Base-by-base conservation (phyloP, 2,888 invertebrate species). In the Lypha dubia region DNA sequence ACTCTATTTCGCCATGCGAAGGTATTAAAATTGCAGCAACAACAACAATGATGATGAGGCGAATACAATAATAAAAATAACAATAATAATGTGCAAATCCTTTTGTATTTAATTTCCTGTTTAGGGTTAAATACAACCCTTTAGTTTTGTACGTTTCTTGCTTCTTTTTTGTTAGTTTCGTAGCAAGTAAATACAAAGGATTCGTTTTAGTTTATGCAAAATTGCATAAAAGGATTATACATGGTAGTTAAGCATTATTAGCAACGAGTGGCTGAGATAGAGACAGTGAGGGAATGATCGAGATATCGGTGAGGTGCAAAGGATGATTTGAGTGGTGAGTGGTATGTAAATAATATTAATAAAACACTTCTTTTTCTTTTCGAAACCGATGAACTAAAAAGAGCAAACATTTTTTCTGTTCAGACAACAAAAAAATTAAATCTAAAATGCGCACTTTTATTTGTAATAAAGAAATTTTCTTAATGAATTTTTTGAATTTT, bases 21-120 rank as follows among this genome's bases (percentile, higher is more conserved):
- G 24, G 17, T 71, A 46, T 68, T 32, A 20, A 56, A 71, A 56
- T 0, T 8, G 53, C 53, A 68, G 60, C 53, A 58, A 56, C 28
- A 58, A 62, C 53, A 71, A 51, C 28, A 28, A 28, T 5, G 5
- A 28, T 8, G 56, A 51, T 28, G 41, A 65, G 24, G 13, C n/a
- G 7, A 68, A n/a, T 32, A 58, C 46, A 56, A 24, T 46, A n/a
- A 58, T 49, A 49, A 35, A 49, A 71, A 71, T 56, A 79, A 63
- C 53, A 63, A 63, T 63, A 63, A 71, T 56, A 53, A 32, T 75
- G 28, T 38, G 77, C 83, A 83, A 79, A 73, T 79, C 73, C 83
- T 70, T 38, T 83, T 75, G 83, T 79, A 62, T 75, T 70, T 70
- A 51, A 79, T 83, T 83, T 83, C 83, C 83, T 79, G 83, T 83